Evolutionary conservation across 2,113 vertebrate genomes (phyloP).

Genomic region (Atherinomorus stipes): DNA sequence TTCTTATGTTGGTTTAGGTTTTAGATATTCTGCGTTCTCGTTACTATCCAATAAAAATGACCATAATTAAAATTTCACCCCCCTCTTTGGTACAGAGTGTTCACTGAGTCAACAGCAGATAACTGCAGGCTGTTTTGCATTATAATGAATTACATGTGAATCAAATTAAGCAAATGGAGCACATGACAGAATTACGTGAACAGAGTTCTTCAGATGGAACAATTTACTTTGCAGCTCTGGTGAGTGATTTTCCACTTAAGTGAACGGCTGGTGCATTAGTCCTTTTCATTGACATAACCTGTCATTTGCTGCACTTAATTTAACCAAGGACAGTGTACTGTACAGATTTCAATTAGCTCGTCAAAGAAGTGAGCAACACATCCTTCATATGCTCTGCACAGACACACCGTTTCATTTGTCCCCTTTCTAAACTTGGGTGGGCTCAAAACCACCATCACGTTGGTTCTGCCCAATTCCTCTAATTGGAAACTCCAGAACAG

Average conservation of each 20-base stretch:
- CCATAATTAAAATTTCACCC: constrained; percentile 41
- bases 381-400: constrained; percentile 56
- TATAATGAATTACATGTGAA: constrained; percentile 66
- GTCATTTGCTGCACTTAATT: constrained; percentile 77
- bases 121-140: constrained; percentile 58
- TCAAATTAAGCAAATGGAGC: constrained; percentile 74
- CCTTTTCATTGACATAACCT: constrained; percentile 65
- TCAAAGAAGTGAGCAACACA: constrained; percentile 68
- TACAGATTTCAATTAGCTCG: constrained; percentile 78
- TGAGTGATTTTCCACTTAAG: constrained; percentile 65
- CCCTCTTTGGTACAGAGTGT: constrained; percentile 34
- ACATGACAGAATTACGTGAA: constrained; percentile 61
- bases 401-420: neutral
- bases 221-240: constrained; percentile 57
- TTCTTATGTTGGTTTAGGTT: neutral
- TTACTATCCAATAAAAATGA: constrained; percentile 20
- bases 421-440: neutral
- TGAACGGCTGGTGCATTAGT: constrained; percentile 54
- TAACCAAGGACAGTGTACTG: constrained; percentile 54
- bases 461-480: neutral
- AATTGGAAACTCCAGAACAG: neutral
- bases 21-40: neutral
- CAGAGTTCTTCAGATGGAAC: constrained; percentile 53
- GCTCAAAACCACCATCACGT: too few relatives aligned
- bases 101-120: constrained; percentile 57